Evolutionary conservation across 2,888 invertebrate genomes (phyloP), one percentile per base, ranked within the genome.

Genomic region (Kuschelorhynchus macadamiae): DNA sequence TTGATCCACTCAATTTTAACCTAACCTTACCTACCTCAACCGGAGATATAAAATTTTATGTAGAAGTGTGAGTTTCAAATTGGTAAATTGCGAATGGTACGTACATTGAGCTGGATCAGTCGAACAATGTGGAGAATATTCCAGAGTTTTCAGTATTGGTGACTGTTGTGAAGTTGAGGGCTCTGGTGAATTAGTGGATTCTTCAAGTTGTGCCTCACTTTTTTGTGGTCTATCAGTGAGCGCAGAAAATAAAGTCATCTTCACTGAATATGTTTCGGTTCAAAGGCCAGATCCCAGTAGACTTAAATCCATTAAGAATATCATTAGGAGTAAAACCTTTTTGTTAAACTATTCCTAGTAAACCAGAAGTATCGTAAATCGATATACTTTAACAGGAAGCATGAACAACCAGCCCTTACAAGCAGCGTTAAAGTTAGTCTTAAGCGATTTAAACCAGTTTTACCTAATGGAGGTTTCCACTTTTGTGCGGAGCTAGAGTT

Each of bases 361-460:
- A 36, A 17, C 32, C 62, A 50, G 62, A 47, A 52, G 56, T 52
- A 32, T 62, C 41, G 49, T 63, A 70, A 20, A 46, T 46, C 8
- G 42, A 18, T 36, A 68, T 63, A 14, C 50, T 64, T 47, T 64
- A 17, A 20, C 56, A 25, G 55, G 64, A 47, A 56, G 44, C 47
- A 41, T 47, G 20, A 57, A 49, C 56, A 56, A 52, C 66, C 60
- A 60, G 20, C 60, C 60, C 60, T 66, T 66, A 41, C 53, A 60
- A 44, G 53, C 49, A 47, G 12, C 39, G 52, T 60, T 60, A 16
- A 47, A 66, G 12, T 55, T 53, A 14, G 41, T 60, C 63, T 65
- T 71, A 50, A 71, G 39, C 5, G 69, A 64, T 57, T 70, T 70
- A 49, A 56, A 71, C 16, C 60, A 12, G 59, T 62, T 39, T 59